Evolutionary conservation across 1,140 invertebrate genomes (phyloP), one percentile per base, ranked within the genome.

Genomic region (Sycophila sp.): DNA sequence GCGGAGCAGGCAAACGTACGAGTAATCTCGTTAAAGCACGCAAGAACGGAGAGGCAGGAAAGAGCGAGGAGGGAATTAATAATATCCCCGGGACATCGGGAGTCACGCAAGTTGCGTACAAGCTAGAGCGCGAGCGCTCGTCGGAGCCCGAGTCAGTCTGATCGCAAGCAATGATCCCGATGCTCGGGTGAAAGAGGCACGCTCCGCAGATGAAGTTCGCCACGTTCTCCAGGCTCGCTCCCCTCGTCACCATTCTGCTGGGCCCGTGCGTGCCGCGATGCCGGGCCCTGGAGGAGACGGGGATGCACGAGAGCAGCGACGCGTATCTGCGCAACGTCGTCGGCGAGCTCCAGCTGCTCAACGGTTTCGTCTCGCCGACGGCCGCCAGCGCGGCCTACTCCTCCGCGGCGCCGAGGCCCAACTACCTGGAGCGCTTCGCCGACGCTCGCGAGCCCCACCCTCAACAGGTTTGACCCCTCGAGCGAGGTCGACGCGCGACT

Each of bases 291-390:
- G 49, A 30, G 36, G 24, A 38, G 8, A 15, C 32, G 0, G 30
- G n/a, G 24, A 17, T 19, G 34, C 11, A 36, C 6, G 68, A 70
- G 22, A n/a, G 24, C 11, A 70, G 68, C 19, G 38, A 56, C 19
- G 22, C 36, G 2, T 70, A 70, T 22, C 40, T 70, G 24, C 47
- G 59, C 1, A 70, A 70, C 59, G 68, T 70, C 26, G 68, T 70
- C 11, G 45, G 30, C 15, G 68, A 70, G 45, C 13, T 70, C 1
- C 36, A 40, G 6, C 2, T 62, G 0, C 30, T 70, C 11, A 62
- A 70, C 56, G 60, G 60, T 0, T 15, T 62, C 19, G 42, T n/a
- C 7, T 47, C 42, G 3, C 11, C 38, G 38, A 17, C 42, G 19
- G 15, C 0, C 1, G 10, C 36, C 13, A 5, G 13, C 53, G 30